Evolutionary conservation across 2,888 invertebrate species (phyloP).

Genomic region (Volucella inflata): DNA sequence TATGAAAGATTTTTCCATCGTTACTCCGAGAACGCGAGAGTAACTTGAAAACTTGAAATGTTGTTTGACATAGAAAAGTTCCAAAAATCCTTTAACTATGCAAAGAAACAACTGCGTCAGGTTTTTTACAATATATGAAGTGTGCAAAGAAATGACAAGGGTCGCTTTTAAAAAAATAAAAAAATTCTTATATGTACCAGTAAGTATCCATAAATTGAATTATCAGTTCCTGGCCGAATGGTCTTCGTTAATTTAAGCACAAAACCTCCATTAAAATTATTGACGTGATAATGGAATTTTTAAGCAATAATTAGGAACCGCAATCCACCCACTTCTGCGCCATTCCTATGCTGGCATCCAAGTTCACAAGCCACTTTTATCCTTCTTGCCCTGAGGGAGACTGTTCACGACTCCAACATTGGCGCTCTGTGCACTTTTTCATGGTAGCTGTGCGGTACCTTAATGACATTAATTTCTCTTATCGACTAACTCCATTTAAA

Average conservation of each 20-base stretch:
- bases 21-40: no score
- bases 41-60: no score
- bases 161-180: no score
- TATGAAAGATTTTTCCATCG: no score
- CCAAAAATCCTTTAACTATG: no score
- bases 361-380: constrained; percentile 63
- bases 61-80: no score
- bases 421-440: constrained; percentile 5
- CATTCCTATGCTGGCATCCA: constrained; percentile 46
- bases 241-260: constrained; percentile 15
- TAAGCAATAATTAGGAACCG: constrained; percentile 32
- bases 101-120: no score
- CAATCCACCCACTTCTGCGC: constrained; percentile 13
- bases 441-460: constrained; percentile 58
- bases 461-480: constrained; percentile 75
- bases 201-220: background rate
- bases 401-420: background rate
- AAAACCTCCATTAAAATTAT: constrained; percentile 57
- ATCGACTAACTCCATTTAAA: constrained; percentile 76
- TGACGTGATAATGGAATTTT: constrained; percentile 47
- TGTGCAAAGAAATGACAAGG: no score
- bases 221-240: background rate
- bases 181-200: no score
- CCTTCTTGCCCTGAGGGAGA: constrained; percentile 46
- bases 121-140: no score